Evolutionary conservation across 2,888 invertebrate genomes (phyloP).

Genomic region (Drosophila percnosoma): DNA sequence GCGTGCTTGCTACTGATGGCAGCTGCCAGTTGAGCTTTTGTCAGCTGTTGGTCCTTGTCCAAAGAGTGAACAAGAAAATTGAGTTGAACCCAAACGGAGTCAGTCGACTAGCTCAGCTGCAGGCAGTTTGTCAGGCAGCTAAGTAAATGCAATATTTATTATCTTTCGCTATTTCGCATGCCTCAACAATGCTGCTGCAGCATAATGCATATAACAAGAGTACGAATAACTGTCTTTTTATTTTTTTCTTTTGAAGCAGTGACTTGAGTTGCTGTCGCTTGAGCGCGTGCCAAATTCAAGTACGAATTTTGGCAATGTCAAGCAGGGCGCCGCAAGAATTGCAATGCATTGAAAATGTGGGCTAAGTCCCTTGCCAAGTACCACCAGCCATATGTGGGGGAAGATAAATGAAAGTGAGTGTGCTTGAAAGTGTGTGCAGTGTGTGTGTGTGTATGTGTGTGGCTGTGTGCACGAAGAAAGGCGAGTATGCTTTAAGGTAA

Average conservation of each 20-base stretch:
- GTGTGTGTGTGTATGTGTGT: neutral
- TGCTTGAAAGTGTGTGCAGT: neutral
- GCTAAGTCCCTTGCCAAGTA: constrained; percentile 30
- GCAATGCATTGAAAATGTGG: constrained; percentile 26
- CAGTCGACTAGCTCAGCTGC: constrained; percentile 33
- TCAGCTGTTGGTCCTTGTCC: constrained; percentile 29
- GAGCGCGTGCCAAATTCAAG: constrained; percentile 21
- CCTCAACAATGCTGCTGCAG: neutral
- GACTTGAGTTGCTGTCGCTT: constrained; percentile 1
- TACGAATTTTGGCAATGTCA: constrained; percentile 18
- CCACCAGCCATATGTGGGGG: constrained; percentile 34
- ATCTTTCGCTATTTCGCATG: constrained; percentile 1
- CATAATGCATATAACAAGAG: neutral
- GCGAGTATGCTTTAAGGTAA: neutral
- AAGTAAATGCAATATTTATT: constrained; percentile 39
- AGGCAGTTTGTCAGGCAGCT: constrained; percentile 25
- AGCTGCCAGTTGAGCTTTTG: constrained; percentile 26
- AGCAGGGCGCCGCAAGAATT: constrained; percentile 20
- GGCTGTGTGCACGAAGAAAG: neutral
- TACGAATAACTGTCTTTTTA: neutral
- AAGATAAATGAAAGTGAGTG: constrained; percentile 26
- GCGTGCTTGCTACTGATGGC: constrained; percentile 6
- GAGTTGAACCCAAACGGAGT: constrained; percentile 46
- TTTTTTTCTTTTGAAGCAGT: neutral
- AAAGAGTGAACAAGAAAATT: constrained; percentile 40